These are phyloP conservation scores for Halcyon senegalensis DNA, from an alignment of 2,113 vertebrate species.

Conservation along the genomic window DNA sequence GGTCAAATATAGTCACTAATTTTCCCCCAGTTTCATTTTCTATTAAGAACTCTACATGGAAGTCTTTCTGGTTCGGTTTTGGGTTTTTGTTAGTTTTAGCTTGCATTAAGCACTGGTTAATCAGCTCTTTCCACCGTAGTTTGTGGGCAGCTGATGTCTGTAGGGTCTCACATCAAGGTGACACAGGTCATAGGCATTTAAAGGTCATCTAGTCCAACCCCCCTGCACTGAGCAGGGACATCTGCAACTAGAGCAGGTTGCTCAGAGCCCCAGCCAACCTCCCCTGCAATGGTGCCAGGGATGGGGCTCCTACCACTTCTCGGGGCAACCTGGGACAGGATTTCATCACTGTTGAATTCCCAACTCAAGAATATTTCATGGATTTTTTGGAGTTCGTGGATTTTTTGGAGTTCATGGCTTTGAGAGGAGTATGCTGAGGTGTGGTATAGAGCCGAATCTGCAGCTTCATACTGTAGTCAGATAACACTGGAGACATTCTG, in stretches of 20 bases:
- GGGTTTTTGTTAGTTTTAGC: background rate
- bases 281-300: background rate
- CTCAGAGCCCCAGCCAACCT: background rate
- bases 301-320: background rate
- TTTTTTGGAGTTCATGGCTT: background rate
- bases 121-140: background rate
- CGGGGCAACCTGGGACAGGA: background rate
- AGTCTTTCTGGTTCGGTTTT: background rate
- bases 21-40: background rate
- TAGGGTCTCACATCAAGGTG: background rate
- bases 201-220: background rate
- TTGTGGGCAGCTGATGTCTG: background rate
- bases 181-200: no score
- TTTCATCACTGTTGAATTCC: background rate
- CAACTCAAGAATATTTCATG: background rate
- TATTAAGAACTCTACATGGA: background rate
- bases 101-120: background rate
- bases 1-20: background rate
- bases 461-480: background rate
- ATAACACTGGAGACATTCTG: background rate
- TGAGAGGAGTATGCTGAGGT: background rate
- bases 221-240: background rate
- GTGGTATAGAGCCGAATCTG: background rate
- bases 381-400: background rate
- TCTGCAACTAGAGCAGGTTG: background rate